These are phyloP conservation scores for Styela clava DNA, from an alignment of 23 tunicate genomes.

Conservation along the genomic window DNA sequence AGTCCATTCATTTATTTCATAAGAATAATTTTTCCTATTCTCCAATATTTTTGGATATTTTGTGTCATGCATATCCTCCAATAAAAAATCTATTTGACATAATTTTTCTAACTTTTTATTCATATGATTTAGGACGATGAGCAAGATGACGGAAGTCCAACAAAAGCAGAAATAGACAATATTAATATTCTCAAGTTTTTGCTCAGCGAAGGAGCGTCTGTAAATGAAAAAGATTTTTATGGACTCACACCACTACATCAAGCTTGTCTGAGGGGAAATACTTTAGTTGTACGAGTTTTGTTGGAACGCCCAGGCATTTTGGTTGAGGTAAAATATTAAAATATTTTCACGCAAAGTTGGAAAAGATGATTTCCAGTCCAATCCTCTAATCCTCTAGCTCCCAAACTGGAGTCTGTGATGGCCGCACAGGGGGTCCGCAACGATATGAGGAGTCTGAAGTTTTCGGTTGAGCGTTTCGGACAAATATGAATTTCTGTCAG, in stretches of 20 bases:
- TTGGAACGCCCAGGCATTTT: slow-evolving; percentile 45
- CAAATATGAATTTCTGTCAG: too few relatives aligned
- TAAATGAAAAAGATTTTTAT: slow-evolving; percentile 82
- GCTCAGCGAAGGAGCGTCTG: slow-evolving; percentile 50
- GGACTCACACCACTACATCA: slow-evolving; percentile 86
- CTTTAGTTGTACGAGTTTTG: slow-evolving; percentile 31
- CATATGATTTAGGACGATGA: slow-evolving; percentile 26
- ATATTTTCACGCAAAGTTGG: background rate
- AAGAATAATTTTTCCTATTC: too few relatives aligned
- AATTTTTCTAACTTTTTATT: too few relatives aligned
- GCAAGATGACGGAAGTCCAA: slow-evolving; percentile 1
- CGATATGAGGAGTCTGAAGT: too few relatives aligned
- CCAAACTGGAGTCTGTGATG: too few relatives aligned
- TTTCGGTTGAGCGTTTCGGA: too few relatives aligned
- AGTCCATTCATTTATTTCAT: too few relatives aligned
- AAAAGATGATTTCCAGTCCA: background rate
- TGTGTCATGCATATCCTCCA: too few relatives aligned
- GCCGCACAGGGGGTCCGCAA: too few relatives aligned
- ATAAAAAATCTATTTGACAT: too few relatives aligned
- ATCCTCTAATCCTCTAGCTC: too few relatives aligned
- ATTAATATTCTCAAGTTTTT: slow-evolving; percentile 40
- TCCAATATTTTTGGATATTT: too few relatives aligned
- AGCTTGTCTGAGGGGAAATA: slow-evolving; percentile 80
- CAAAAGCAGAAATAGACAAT: slow-evolving; percentile 32
- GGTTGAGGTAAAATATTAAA: slow-evolving; percentile 46